Conservation (phyloP, 2,113 vertebrate species). For the Equus przewalskii region DNA sequence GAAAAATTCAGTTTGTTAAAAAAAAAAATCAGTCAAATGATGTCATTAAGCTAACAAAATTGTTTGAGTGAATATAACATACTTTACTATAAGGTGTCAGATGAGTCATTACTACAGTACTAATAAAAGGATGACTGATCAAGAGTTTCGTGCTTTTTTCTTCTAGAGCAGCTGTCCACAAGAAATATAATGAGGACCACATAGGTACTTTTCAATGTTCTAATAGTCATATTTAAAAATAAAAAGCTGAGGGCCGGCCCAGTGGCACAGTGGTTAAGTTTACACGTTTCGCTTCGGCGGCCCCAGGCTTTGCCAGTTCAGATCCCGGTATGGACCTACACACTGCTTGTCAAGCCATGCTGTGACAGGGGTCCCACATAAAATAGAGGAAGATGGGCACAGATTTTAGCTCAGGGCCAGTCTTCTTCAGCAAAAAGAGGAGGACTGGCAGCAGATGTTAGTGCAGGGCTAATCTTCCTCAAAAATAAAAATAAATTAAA, state of each 20-base stretch:
- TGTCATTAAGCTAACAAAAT: not conserved
- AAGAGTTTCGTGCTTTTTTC: not conserved
- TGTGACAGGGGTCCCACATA: too few relatives aligned
- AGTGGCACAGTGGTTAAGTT: too few relatives aligned
- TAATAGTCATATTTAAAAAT: not conserved
- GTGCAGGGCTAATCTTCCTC: too few relatives aligned
- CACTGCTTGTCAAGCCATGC: too few relatives aligned
- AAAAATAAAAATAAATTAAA: too few relatives aligned
- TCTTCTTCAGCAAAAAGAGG: too few relatives aligned
- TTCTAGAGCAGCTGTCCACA: not conserved
- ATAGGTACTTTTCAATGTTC: not conserved
- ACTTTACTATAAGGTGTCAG: not conserved
- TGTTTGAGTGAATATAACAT: not conserved
- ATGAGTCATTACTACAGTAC: not conserved
- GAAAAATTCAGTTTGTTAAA: not conserved
- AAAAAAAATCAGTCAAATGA: not conserved
- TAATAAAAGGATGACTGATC: not conserved
- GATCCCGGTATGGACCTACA: too few relatives aligned
- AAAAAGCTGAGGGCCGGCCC: not conserved
- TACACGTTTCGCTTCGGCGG: too few relatives aligned
- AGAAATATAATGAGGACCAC: not conserved
- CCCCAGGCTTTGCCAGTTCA: too few relatives aligned
- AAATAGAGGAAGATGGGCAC: too few relatives aligned
- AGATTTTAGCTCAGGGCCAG: too few relatives aligned
- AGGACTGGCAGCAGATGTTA: too few relatives aligned